These are phyloP conservation scores for Microctonus brassicae DNA, from an alignment of 2,888 invertebrate species.

Conservation along the genomic window DNA sequence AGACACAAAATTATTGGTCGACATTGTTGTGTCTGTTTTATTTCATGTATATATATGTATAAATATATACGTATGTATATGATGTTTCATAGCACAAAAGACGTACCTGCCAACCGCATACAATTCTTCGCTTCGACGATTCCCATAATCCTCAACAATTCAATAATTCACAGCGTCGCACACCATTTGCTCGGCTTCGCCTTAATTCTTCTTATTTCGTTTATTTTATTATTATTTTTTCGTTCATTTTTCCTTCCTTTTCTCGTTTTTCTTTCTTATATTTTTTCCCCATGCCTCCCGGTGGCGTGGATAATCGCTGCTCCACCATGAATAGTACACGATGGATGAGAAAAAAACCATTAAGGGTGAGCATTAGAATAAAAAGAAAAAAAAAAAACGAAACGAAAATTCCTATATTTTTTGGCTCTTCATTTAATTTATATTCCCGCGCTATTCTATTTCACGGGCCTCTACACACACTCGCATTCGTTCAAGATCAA, in stretches of 20 bases:
- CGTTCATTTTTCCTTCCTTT: constrained; percentile 6
- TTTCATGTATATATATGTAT: background rate
- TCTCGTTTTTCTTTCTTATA: constrained; percentile 1
- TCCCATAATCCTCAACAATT: constrained; percentile 49
- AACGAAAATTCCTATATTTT: background rate
- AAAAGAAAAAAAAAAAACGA: constrained; percentile 43
- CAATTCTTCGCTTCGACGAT: constrained; percentile 46
- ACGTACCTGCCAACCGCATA: constrained; percentile 28
- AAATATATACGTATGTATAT: too few species aligned
- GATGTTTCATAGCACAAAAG: constrained; percentile 2
- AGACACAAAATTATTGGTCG: constrained; percentile 43
- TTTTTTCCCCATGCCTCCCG: constrained; percentile 36
- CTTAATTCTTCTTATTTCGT: constrained; percentile 8
- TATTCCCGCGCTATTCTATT: background rate
- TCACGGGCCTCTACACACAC: background rate
- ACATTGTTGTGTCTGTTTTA: constrained; percentile 11
- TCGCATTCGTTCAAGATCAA: constrained; percentile 13
- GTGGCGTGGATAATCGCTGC: constrained; percentile 55
- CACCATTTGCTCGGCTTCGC: constrained; percentile 3
- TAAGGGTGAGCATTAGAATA: constrained; percentile 48
- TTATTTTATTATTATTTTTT: constrained; percentile 13
- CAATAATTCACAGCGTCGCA: constrained; percentile 45
- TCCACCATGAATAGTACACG: background rate
- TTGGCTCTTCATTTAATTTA: background rate
- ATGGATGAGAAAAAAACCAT: background rate